Evolutionary conservation across 1,140 invertebrate species (phyloP).

Genomic region (Lerema accius): DNA sequence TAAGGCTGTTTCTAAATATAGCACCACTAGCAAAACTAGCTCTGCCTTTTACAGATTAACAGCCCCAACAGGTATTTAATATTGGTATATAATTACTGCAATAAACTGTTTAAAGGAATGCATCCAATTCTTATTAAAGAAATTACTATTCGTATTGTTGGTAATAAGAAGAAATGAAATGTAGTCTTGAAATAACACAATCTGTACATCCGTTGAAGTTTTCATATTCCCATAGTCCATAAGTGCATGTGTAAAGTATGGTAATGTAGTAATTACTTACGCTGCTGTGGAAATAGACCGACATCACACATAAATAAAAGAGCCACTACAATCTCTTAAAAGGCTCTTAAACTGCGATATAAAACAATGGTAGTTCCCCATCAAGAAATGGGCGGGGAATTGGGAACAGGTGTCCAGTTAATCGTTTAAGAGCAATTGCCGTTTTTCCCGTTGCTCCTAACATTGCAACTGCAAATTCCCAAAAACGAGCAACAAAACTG

Average conservation of each 20-base stretch:
- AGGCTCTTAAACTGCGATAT: background rate
- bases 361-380: conserved; percentile 4
- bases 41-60: conserved; percentile 63
- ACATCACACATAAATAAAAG: background rate
- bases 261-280: too few relatives aligned
- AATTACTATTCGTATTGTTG: background rate
- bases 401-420: conserved; percentile 28
- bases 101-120: conserved; percentile 25
- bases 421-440: conserved; percentile 34
- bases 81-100: conserved; percentile 34
- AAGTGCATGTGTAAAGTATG: too few relatives aligned
- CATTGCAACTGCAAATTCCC: conserved; percentile 57
- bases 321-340: conserved; percentile 11
- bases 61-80: conserved; percentile 45
- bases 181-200: too few relatives aligned
- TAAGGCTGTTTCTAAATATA: conserved; percentile 63
- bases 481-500: conserved; percentile 54
- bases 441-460: conserved; percentile 36
- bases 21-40: conserved; percentile 50
- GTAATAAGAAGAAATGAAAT: too few relatives aligned
- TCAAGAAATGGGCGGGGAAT: conserved; percentile 31
- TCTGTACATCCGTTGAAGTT: too few relatives aligned
- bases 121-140: conserved; percentile 6
- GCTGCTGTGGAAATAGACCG: too few relatives aligned
- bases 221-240: too few relatives aligned